Conservation (phyloP, 2,888 invertebrate species). For the Poecilobothrus nobilitatus region DNA sequence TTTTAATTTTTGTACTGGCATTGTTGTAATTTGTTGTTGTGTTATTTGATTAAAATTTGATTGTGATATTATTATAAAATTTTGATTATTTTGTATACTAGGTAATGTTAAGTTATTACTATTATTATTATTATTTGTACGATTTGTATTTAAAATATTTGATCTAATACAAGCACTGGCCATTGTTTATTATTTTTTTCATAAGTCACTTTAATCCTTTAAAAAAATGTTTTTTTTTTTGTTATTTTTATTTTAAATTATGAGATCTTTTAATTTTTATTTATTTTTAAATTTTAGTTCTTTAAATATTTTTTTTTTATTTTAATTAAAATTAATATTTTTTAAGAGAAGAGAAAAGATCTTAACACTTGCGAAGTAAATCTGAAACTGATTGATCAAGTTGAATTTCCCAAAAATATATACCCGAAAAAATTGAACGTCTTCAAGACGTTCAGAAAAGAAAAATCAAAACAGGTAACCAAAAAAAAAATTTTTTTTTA, state of each 20-base stretch:
- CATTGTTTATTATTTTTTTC: constrained; percentile 18
- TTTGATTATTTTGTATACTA: constrained; percentile 23
- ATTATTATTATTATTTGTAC: constrained; percentile 13
- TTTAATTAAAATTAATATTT: constrained; percentile 5
- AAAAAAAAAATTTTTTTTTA: constrained; percentile 2
- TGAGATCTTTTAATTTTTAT: constrained; percentile 9
- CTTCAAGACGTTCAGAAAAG: neutral
- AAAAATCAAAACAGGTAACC: neutral
- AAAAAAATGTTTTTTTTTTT: constrained; percentile 9
- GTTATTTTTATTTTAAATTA: constrained; percentile 17
- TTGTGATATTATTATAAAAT: constrained; percentile 8
- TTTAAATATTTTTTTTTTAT: neutral
- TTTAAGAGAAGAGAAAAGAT: constrained; percentile 25
- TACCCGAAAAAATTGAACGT: neutral
- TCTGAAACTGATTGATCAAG: constrained; percentile 3
- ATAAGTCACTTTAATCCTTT: constrained; percentile 17
- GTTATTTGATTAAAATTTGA: constrained; percentile 3
- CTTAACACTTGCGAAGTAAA: constrained; percentile 30
- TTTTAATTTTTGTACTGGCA: constrained; percentile 31
- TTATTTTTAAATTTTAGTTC: neutral
- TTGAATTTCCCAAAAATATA: neutral
- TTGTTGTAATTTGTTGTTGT: constrained; percentile 25
- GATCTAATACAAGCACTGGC: constrained; percentile 27
- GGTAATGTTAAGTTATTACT: neutral
- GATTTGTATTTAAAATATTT: constrained; percentile 14